Base-by-base conservation (phyloP, 2,888 invertebrate genomes). In the Acanthopleura granulata region DNA sequence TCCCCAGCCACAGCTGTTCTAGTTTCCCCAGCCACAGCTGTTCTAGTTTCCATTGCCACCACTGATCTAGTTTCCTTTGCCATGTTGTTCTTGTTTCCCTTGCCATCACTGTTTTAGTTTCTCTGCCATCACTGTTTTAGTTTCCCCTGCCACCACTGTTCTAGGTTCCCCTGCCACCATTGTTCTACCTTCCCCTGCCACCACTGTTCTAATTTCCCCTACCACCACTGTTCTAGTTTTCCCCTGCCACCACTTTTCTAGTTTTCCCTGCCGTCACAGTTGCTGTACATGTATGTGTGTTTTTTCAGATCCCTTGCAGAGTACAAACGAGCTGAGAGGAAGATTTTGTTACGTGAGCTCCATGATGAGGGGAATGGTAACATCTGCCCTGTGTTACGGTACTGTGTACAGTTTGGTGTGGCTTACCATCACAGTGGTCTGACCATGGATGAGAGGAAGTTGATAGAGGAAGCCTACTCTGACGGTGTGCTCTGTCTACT, bases 381-480 rank as follows among this genome's bases (percentile, higher is more conserved):
- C 72, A 86, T 95, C 1, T 95, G 94, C 85, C 93, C 93, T 0
- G 93, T 94, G 0, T 91, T 97, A 80, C 90, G 92, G 57, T 92
- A 92, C 74, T 94, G 94, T 0, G 93, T 96, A 74, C 93, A 93
- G 30, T 95, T 92, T 91, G 98, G 98, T 0, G 92, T 99, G 30
- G 98, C 96, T 15, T 98, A 95, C 92, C 99, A 99, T 91, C 98
- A 99, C 92, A 88, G 91, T 82, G 93, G 98, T 0, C 92, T 99
- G 69, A 96, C 96, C 3, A 92, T 92, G 12, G 97, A 97, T 86
- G 98, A 99, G 91, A 91, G 98, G 49, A 93, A 93, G 80, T 91
- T 96, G 73, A 92, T 98, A 22, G 98, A 98, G 90, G 95, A 91
- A 25, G 90, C 89, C 0, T 97, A 95, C 89, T 93, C 94, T 79